phyloP scores from a whole-genome alignment of 2,888 invertebrate species.

The Cephus spinipes region DNA sequence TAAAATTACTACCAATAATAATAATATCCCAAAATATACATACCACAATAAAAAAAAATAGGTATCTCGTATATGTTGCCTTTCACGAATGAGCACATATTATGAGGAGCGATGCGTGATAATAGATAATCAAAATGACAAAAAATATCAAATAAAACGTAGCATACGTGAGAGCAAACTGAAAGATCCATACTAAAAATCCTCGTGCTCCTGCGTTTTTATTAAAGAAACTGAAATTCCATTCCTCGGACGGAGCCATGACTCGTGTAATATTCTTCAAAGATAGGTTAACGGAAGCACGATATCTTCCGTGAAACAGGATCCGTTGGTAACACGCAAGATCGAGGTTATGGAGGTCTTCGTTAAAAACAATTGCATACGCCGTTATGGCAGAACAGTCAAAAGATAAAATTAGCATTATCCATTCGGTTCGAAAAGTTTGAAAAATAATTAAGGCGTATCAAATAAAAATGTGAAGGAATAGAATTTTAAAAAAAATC shows the following conservation, averaged over 20 bases:
- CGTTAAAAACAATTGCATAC: background rate
- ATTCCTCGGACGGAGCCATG: constrained; percentile 19
- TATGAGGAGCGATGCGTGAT: constrained; percentile 48
- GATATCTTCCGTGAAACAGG: background rate
- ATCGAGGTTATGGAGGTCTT: constrained; percentile 5
- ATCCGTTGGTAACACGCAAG: constrained; percentile 30
- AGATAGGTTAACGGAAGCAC: constrained; percentile 12
- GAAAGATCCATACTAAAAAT: constrained; percentile 41
- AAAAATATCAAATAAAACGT: constrained; percentile 44
- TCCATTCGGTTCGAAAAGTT: background rate
- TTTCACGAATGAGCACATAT: constrained; percentile 44
- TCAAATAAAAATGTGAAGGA: too few species aligned
- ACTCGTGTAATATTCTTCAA: background rate
- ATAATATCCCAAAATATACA: background rate
- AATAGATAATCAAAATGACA: constrained; percentile 54
- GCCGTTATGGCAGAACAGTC: background rate
- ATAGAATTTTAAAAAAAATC: background rate
- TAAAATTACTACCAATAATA: background rate
- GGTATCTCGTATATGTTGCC: background rate
- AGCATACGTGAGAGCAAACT: constrained; percentile 44
- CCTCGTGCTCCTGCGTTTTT: constrained; percentile 31
- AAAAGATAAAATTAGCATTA: background rate
- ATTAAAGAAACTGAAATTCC: constrained; percentile 26
- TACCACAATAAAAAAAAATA: background rate
- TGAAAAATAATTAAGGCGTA: background rate